These are phyloP conservation scores for Microplitis demolitor DNA, from an alignment of 1,140 invertebrate genomes.

Conservation along the genomic window DNA sequence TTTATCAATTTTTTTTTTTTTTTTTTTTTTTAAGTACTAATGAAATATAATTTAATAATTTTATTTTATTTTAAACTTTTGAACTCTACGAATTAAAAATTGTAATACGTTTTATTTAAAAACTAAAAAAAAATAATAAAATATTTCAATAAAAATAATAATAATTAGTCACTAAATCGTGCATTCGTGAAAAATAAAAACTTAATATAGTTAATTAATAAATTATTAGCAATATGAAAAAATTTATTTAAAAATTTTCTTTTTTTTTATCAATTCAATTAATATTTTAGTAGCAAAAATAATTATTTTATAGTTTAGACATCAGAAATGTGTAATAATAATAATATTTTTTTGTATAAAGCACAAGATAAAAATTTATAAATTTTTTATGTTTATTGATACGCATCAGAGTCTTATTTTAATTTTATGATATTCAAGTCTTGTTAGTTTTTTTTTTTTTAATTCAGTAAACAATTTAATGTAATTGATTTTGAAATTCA, in stretches of 20 bases:
- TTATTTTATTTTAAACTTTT: background rate
- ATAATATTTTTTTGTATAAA: background rate
- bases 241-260: background rate
- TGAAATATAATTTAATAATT: background rate
- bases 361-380: no score
- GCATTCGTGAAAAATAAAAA: constrained; percentile 20
- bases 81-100: background rate
- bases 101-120: no score
- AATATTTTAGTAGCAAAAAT: constrained; percentile 14
- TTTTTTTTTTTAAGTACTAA: no score
- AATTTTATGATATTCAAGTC: background rate
- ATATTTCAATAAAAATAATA: background rate
- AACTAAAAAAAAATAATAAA: background rate
- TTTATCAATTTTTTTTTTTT: no score
- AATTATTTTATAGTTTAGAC: background rate
- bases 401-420: no score
- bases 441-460: background rate
- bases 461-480: background rate
- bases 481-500: no score
- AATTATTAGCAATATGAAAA: background rate
- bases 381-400: no score
- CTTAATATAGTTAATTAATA: background rate
- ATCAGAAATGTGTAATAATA: background rate
- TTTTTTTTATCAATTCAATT: background rate
- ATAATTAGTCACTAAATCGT: constrained; percentile 4